Conservation (phyloP, 2,113 vertebrate genomes). For the Laterallus jamaicensis region DNA sequence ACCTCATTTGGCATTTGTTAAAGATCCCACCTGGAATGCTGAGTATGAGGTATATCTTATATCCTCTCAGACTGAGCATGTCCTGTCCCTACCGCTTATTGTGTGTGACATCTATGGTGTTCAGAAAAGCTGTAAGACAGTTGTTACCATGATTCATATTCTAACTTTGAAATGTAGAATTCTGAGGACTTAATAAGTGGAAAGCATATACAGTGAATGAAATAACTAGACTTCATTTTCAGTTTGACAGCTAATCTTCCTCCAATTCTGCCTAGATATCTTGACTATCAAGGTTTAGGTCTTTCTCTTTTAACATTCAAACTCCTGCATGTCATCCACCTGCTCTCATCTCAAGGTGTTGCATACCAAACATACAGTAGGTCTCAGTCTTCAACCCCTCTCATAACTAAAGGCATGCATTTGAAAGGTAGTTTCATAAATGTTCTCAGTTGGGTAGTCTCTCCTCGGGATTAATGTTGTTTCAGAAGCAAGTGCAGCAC, state of each 20-base stretch:
- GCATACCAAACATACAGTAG: neutral
- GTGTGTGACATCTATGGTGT: fast-evolving
- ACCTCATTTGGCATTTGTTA: neutral
- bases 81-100: neutral
- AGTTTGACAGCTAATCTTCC: neutral
- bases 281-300: neutral
- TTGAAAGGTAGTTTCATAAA: neutral
- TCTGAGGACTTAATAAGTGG: neutral
- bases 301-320: neutral
- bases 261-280: neutral
- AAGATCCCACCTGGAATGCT: neutral
- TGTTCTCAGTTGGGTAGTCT: neutral
- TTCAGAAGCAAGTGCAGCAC: constrained; percentile 23
- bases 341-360: neutral
- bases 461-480: neutral
- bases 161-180: neutral
- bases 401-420: neutral
- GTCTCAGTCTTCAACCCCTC: neutral
- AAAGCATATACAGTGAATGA: neutral
- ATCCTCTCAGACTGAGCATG: neutral
- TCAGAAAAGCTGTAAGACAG: neutral
- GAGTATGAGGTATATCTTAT: neutral
- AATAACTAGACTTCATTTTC: neutral
- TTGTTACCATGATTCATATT: neutral
- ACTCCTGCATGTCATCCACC: neutral